phyloP scores from a whole-genome alignment of 2,113 vertebrate species.

The Leucopsar rothschildi region DNA sequence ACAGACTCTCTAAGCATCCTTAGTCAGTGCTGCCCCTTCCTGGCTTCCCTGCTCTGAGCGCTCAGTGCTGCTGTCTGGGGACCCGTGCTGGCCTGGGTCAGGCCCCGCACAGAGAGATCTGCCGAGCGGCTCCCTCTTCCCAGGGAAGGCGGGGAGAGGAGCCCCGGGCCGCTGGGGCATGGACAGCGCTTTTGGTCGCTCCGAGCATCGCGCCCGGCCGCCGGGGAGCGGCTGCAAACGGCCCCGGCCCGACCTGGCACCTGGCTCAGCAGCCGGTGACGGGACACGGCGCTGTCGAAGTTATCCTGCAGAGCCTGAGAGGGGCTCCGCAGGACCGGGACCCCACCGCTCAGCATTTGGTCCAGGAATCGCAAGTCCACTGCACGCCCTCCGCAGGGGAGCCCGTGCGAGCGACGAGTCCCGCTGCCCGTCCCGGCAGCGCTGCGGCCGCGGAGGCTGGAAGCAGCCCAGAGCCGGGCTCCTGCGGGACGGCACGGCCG shows the following conservation, averaged over 20 bases:
- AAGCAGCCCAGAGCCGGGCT: not conserved
- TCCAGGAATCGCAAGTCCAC: not conserved
- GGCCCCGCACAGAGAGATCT: not conserved
- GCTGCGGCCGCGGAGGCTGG: not conserved
- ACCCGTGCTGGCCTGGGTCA: not conserved
- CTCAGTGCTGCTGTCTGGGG: not conserved
- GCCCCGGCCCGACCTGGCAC: too few relatives aligned
- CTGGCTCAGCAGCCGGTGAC: not conserved
- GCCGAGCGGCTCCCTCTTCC: not conserved
- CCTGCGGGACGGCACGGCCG: not conserved
- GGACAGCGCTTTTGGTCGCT: not conserved
- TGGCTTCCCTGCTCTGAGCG: not conserved
- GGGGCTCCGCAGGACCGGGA: not conserved
- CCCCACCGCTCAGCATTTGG: not conserved
- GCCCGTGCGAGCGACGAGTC: not conserved
- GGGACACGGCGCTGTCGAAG: not conserved
- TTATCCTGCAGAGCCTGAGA: not conserved
- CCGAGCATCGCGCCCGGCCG: not conserved
- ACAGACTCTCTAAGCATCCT: not conserved
- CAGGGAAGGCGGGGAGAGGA: not conserved
- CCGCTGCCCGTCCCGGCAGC: not conserved
- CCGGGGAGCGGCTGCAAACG: not conserved
- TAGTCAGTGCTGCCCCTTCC: not conserved
- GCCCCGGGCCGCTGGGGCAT: accelerated
- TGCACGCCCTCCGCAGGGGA: not conserved